These are phyloP conservation scores for Drosophila lowei DNA, from an alignment of 1,140 invertebrate genomes.

Conservation along the genomic window DNA sequence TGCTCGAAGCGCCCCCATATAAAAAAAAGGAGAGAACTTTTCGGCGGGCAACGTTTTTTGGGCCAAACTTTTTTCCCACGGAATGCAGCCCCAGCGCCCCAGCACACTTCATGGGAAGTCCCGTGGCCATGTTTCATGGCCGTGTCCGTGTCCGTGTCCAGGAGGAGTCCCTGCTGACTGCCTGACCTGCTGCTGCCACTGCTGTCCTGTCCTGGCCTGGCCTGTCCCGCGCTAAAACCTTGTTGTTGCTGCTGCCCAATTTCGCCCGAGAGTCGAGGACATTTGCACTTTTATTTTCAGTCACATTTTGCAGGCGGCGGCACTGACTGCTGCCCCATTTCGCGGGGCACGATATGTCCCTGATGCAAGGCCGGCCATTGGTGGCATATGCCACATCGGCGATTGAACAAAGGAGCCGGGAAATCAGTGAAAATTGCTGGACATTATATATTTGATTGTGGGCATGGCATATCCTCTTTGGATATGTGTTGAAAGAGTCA, in stretches of 20 bases:
- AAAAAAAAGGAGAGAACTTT: constrained; percentile 21
- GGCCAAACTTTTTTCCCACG: constrained; percentile 19
- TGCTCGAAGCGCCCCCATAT: no score
- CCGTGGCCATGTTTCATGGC: no score
- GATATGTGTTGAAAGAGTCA: no score
- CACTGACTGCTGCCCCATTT: constrained; percentile 4
- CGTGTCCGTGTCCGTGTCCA: no score
- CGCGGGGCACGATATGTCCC: not conserved
- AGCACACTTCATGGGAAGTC: no score
- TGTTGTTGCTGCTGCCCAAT: constrained; percentile 38
- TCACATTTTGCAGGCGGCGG: constrained; percentile 28
- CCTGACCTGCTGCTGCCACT: constrained; percentile 29
- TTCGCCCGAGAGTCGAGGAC: constrained; percentile 51
- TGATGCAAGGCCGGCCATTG: no score
- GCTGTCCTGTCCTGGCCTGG: not conserved
- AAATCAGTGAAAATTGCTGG: no score
- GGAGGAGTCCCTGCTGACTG: constrained; percentile 13
- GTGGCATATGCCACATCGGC: no score
- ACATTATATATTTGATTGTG: no score
- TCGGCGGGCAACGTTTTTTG: constrained; percentile 51
- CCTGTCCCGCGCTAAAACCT: constrained; percentile 32
- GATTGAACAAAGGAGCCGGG: no score
- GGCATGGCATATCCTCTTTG: no score
- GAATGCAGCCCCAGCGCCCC: no score
- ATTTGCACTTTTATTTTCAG: constrained; percentile 80